Percentiles rank a stretch among this genome's conserved stretches.
Conservation (phyloP, 1,140 invertebrate genomes). For the Panagrolaimus sp. region DNA sequence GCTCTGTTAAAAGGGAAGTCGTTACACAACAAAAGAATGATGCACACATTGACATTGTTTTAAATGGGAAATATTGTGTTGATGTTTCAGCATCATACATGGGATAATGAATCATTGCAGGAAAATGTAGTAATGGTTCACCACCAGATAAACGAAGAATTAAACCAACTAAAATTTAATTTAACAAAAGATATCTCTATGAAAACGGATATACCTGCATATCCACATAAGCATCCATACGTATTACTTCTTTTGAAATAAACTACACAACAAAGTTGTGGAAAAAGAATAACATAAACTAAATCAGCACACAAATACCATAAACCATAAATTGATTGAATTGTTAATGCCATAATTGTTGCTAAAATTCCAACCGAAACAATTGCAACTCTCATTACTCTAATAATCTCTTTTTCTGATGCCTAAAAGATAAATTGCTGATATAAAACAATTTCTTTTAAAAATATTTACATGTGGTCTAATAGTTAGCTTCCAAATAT, state of each 20-base stretch:
- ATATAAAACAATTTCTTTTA: neutral
- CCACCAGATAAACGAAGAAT: constrained; percentile 78
- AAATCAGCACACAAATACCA: constrained; percentile 95
- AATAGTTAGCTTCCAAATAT: constrained; percentile 93
- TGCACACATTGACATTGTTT: constrained; percentile 63
- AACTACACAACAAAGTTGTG: constrained; percentile 92
- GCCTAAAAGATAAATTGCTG: constrained; percentile 65
- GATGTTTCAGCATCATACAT: constrained; percentile 56
- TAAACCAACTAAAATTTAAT: constrained; percentile 74
- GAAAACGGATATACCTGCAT: constrained; percentile 36
- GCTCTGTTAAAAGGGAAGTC: constrained; percentile 61
- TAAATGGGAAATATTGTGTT: constrained; percentile 62
- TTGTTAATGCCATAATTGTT: constrained; percentile 88
- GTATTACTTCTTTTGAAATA: constrained; percentile 92
- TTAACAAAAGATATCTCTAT: constrained; percentile 19
- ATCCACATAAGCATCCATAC: constrained; percentile 75
- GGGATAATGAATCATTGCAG: constrained; percentile 65
- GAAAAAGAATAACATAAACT: constrained; percentile 91
- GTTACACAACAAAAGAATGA: constrained; percentile 65
- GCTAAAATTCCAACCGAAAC: constrained; percentile 80
- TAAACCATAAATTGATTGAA: constrained; percentile 90
- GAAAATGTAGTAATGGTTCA: constrained; percentile 74
- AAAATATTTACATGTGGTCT: constrained; percentile 70
- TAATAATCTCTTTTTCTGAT: constrained; percentile 91
- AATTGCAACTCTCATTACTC: constrained; percentile 90